A percentile compares a stretch with the other conserved stretches of the same genome.
Evolutionary conservation across 2,888 invertebrate species (phyloP).

Genomic region (Apodemia zela): DNA sequence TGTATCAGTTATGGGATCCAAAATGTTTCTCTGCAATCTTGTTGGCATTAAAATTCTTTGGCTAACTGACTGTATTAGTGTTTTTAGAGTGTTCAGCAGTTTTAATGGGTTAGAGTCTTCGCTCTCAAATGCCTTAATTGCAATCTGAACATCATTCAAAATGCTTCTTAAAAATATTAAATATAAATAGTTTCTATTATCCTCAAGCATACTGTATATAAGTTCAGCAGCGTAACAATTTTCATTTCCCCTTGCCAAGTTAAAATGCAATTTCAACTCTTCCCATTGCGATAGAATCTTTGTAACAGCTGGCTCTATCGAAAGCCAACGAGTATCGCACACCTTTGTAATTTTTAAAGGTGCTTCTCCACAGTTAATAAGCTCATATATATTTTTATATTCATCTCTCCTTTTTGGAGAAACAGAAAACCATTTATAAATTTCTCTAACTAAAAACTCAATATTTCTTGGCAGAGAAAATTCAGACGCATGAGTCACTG

Average conservation of each 20-base stretch:
- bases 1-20: slow-evolving; percentile 1
- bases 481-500: slow-evolving; percentile 36
- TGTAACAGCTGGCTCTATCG: slow-evolving; percentile 9
- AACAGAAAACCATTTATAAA: slow-evolving; percentile 21
- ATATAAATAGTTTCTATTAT: slow-evolving; percentile 1
- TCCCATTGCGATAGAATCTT: slow-evolving; percentile 14
- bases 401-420: slow-evolving; percentile 19
- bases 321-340: slow-evolving; percentile 13
- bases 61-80: slow-evolving; percentile 5
- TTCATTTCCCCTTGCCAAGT: slow-evolving; percentile 1
- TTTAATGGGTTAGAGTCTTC: slow-evolving; percentile 26
- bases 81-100: slow-evolving; percentile 23
- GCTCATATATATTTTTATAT: slow-evolving; percentile 1
- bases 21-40: slow-evolving; percentile 4
- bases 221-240: slow-evolving; percentile 12
- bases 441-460: slow-evolving; percentile 20
- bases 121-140: slow-evolving; percentile 28
- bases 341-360: slow-evolving; percentile 11
- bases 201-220: not conserved
- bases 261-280: slow-evolving; percentile 13
- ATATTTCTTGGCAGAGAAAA: slow-evolving; percentile 37
- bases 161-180: slow-evolving; percentile 21
- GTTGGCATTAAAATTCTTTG: slow-evolving; percentile 10
- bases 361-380: slow-evolving; percentile 3
- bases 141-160: slow-evolving; percentile 27